A percentile compares a stretch with the other conserved stretches of the same genome.
Evolutionary conservation across 1,140 invertebrate genomes (phyloP).

Genomic region (Oppia nitens): DNA sequence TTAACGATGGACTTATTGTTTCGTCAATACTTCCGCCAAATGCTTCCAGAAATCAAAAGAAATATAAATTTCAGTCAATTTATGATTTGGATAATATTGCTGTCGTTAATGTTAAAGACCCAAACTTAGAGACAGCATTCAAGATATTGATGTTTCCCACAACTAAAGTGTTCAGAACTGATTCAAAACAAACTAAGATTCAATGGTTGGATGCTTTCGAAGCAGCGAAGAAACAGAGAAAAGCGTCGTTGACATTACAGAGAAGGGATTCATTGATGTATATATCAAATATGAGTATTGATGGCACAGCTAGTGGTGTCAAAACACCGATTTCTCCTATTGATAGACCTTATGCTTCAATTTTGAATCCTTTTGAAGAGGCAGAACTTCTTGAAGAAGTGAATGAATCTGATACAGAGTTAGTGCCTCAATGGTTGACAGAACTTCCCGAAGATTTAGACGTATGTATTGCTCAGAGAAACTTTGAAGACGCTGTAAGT

Average conservation of each 20-base stretch:
- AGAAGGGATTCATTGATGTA: slow-evolving; percentile 1
- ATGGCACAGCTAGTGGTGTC: background rate
- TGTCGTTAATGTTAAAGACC: slow-evolving; percentile 70
- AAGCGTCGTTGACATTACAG: slow-evolving; percentile 10
- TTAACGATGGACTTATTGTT: slow-evolving; percentile 66
- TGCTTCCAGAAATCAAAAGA: slow-evolving; percentile 27
- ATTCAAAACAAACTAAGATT: slow-evolving; percentile 38
- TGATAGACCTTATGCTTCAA: slow-evolving; percentile 1
- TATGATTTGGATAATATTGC: slow-evolving; percentile 82
- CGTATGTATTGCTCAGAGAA: slow-evolving; percentile 87
- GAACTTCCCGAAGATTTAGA: slow-evolving; percentile 89
- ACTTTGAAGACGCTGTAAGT: slow-evolving; percentile 84
- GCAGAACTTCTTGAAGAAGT: slow-evolving; percentile 24
- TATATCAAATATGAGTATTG: background rate
- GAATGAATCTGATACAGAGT: slow-evolving; percentile 16
- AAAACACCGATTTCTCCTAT: slow-evolving; percentile 3
- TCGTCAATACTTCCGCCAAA: slow-evolving; percentile 45
- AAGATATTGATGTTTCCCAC: slow-evolving; percentile 87
- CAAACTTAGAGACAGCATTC: slow-evolving; percentile 64
- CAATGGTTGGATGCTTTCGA: slow-evolving; percentile 90
- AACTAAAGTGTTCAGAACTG: slow-evolving; percentile 31
- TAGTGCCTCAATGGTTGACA: slow-evolving; percentile 65
- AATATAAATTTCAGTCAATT: slow-evolving; percentile 71
- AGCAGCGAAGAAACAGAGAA: slow-evolving; percentile 55
- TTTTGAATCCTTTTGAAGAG: slow-evolving; percentile 19